Evolutionary conservation across 2,797 vertebrate species (phyloP).

Genomic region (Masticophis lateralis): DNA sequence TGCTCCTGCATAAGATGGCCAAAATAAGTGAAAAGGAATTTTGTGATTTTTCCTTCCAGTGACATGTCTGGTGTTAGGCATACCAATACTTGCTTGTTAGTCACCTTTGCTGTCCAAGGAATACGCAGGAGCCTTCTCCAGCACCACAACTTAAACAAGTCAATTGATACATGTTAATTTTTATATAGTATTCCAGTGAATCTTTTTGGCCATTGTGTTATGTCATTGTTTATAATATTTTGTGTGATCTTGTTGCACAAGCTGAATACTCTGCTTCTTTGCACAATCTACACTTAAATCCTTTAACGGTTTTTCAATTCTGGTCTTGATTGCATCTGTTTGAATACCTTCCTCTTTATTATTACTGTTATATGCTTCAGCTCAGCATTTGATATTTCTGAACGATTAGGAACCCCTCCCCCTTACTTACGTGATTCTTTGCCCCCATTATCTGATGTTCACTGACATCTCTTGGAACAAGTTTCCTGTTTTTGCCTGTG

Average conservation of each 20-base stretch:
- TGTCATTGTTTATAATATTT: background rate
- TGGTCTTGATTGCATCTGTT: background rate
- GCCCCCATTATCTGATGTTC: background rate
- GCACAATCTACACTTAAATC: background rate
- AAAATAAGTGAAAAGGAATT: background rate
- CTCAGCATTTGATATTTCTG: background rate
- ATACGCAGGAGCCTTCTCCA: background rate
- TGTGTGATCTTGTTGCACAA: background rate
- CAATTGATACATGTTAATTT: background rate
- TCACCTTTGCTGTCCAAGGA: background rate
- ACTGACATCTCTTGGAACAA: background rate
- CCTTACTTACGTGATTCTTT: background rate
- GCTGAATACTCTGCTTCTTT: background rate
- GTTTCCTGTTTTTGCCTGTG: background rate
- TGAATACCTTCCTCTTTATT: background rate
- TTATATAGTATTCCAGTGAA: background rate
- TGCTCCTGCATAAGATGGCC: background rate
- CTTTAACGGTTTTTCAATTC: background rate
- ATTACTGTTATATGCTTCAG: background rate
- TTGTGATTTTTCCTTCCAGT: background rate
- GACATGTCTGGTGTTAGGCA: background rate
- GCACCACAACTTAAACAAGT: too few species aligned
- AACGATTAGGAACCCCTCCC: background rate
- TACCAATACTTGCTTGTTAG: background rate
- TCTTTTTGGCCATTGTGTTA: background rate